A percentile compares a stretch with the other conserved stretches of the same genome.
phyloP scores from a whole-genome alignment of 2,113 vertebrate genomes.

The Coracopsis vasa region DNA sequence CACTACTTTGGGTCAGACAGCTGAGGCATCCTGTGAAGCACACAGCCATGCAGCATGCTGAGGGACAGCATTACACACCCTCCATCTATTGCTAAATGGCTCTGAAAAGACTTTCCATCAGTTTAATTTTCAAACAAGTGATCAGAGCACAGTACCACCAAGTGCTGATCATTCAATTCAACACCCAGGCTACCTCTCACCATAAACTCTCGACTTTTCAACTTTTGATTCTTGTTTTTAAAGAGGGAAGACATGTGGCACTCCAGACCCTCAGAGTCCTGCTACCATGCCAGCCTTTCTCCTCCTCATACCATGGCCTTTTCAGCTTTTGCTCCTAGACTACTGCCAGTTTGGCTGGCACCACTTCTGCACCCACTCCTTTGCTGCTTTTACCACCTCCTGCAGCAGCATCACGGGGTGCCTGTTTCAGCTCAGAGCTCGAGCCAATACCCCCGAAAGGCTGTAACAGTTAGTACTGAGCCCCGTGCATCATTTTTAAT shows the following conservation, averaged over 20 bases:
- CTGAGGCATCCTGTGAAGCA: not conserved
- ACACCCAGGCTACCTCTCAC: not conserved
- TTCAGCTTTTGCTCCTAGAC: not conserved
- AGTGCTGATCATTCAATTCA: not conserved
- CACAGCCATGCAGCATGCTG: not conserved
- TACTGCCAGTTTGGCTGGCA: not conserved
- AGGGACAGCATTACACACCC: accelerated
- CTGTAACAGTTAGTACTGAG: not conserved
- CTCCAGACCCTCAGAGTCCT: not conserved
- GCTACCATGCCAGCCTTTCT: not conserved
- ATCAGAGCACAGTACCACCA: not conserved
- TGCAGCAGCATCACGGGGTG: not conserved
- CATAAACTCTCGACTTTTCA: not conserved
- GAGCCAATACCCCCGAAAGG: accelerated
- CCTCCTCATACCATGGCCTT: not conserved
- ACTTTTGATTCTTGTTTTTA: not conserved
- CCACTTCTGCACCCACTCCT: not conserved
- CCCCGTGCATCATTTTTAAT: not conserved
- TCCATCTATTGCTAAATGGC: not conserved
- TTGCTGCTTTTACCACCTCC: not conserved
- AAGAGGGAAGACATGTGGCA: not conserved
- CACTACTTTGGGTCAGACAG: not conserved
- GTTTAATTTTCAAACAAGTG: not conserved
- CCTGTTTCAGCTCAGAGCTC: not conserved
- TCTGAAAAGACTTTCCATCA: not conserved